Base-by-base conservation (phyloP, 2,797 vertebrate genomes). In the Microchirus variegatus region DNA sequence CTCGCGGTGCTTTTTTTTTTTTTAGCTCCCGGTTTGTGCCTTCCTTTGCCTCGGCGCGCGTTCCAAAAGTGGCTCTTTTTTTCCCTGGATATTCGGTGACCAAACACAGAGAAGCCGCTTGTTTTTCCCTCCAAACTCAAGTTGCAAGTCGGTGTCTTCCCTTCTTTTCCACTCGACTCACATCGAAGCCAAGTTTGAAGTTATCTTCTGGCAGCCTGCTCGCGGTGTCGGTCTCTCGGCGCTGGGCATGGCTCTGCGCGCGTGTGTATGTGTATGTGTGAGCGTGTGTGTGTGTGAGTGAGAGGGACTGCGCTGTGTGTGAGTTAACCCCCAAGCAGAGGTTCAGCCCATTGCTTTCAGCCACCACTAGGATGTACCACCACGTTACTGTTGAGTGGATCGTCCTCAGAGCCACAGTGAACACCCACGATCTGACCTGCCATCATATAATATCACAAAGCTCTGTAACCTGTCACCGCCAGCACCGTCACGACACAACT, bases 321-420 rank as follows among this genome's bases (percentile, higher is more conserved):
- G 88, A 84, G 85, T 91, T 92, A 89, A 91, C 85, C 89, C 84
- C 84, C 76, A 74, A 86, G 85, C 87, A 61, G 84, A 90, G 91
- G 91, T 88, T 89, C 89, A 92, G 91, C 92, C 92, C 92, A 92
- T 92, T 93, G 89, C 94, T 85, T 81, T 70, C 43, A 92, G 87
- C 87, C 73, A 70, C 94, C 94, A 90, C 94, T 95, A 94, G 94
- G 94, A 95, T 94, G 94, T 93, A 94, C 92, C 93, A 92, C 93
- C 84, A 90, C 81, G 91, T 93, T 92, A 76, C 88, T 90, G 80
- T 90, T 90, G 78, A 87, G 42, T 77, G 79, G 78, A 36, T 78
- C 64, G 72, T 78, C 75, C 77, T 59, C 77, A 62, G 55, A 63
- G 78, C 69, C 70, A 45, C 59, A 59, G 76, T 70, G 59, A 78